phyloP scores from a whole-genome alignment of 2,113 vertebrate genomes.

The Chaetops frenatus region DNA sequence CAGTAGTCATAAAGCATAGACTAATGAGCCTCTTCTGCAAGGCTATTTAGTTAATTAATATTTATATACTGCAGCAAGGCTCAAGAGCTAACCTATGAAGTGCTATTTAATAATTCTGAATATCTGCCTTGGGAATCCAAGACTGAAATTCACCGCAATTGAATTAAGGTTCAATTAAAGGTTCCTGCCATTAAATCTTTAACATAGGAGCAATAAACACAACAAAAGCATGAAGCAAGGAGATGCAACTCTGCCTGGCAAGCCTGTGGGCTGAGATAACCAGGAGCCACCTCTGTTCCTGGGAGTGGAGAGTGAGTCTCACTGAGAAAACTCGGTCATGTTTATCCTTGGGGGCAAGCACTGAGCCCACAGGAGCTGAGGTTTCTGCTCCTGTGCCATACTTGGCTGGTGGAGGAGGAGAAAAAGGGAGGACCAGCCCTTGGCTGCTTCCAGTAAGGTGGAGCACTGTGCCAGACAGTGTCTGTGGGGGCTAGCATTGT shows the following conservation, averaged over 20 bases:
- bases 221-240: not conserved
- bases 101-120: not conserved
- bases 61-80: not conserved
- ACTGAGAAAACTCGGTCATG: not conserved
- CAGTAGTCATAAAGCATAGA: not conserved
- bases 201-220: not conserved
- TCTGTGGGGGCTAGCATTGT: not conserved
- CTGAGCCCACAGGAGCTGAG: not conserved
- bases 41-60: not conserved
- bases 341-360: not conserved
- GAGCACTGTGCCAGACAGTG: rapidly evolving
- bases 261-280: not conserved
- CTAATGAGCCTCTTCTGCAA: not conserved
- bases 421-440: not conserved
- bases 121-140: not conserved
- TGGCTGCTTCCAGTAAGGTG: not conserved
- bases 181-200: not conserved
- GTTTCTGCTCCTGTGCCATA: not conserved
- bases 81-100: not conserved
- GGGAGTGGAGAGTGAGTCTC: not conserved
- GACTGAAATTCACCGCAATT: not conserved
- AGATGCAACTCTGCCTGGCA: not conserved
- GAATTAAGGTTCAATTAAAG: not conserved
- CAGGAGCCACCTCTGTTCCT: not conserved
- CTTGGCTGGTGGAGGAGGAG: not conserved